A percentile compares a stretch with the other conserved stretches of the same genome.
Conservation (phyloP, 2,888 invertebrate genomes). For the Drosophila glabriapex region DNA sequence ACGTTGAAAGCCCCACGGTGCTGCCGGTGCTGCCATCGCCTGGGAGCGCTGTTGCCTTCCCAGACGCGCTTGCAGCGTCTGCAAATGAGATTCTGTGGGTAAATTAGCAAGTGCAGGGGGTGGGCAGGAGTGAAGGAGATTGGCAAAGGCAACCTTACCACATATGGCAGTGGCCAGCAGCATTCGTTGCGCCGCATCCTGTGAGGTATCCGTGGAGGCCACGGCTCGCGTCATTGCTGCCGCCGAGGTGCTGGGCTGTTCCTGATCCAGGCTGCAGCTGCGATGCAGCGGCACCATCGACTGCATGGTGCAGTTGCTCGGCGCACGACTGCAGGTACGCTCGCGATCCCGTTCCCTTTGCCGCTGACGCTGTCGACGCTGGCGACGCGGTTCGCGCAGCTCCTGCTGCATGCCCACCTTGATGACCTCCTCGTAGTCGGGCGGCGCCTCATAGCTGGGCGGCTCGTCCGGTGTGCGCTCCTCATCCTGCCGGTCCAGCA, state of each 20-base stretch:
- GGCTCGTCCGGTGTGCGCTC: constrained; percentile 86
- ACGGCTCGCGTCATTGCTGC: constrained; percentile 74
- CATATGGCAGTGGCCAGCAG: constrained; percentile 81
- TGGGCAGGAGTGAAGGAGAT: neutral
- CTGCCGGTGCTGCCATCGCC: constrained; percentile 17
- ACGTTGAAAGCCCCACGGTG: constrained; percentile 82
- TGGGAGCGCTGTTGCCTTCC: constrained; percentile 61
- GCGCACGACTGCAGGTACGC: constrained; percentile 69
- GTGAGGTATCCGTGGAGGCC: constrained; percentile 62
- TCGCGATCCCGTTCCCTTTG: constrained; percentile 58
- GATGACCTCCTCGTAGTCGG: constrained; percentile 90
- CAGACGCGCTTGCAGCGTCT: constrained; percentile 84
- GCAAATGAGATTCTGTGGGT: constrained; percentile 84
- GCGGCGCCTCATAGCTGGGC: constrained; percentile 90
- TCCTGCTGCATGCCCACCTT: constrained; percentile 86
- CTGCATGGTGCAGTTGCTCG: constrained; percentile 75
- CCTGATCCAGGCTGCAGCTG: constrained; percentile 68
- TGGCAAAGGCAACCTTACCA: constrained; percentile 72
- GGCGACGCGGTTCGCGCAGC: constrained; percentile 80
- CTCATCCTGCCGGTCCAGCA: constrained; percentile 87
- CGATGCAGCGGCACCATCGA: constrained; percentile 68
- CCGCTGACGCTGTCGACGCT: constrained; percentile 70
- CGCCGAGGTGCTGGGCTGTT: constrained; percentile 82
- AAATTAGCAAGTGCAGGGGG: constrained; percentile 67
- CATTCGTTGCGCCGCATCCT: constrained; percentile 71